phyloP scores from a whole-genome alignment of 1,140 invertebrate genomes.

The Caenorhabditis inopinata region DNA sequence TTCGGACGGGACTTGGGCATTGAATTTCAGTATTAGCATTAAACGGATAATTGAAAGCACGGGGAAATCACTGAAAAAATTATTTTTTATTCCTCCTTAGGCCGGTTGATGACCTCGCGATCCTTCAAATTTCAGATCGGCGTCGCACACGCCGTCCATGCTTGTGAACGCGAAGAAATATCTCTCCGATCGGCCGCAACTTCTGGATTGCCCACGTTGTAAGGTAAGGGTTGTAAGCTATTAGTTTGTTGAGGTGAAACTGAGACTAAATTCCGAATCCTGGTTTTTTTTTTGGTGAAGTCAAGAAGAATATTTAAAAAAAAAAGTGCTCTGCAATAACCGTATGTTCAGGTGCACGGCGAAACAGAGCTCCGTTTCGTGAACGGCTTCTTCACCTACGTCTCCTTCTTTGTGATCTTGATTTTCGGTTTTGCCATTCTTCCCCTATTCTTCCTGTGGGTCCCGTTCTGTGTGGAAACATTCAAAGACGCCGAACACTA shows the following conservation, averaged over 20 bases:
- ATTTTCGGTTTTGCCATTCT: slow-evolving; percentile 53
- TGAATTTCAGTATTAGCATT: too few relatives aligned
- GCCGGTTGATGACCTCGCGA: too few relatives aligned
- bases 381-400: slow-evolving; percentile 52
- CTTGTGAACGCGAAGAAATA: slow-evolving; percentile 62
- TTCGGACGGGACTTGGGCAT: too few relatives aligned
- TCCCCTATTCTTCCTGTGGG: slow-evolving; percentile 62
- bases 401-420: slow-evolving; percentile 57
- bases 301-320: slow-evolving; percentile 8
- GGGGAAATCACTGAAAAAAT: too few relatives aligned
- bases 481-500: slow-evolving; percentile 62
- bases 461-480: slow-evolving; percentile 59
- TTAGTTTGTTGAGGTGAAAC: too few relatives aligned
- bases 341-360: slow-evolving; percentile 53
- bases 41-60: too few relatives aligned
- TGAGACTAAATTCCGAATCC: too few relatives aligned
- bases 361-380: slow-evolving; percentile 57
- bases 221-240: slow-evolving; percentile 46
- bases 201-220: slow-evolving; percentile 59
- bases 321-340: background rate
- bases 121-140: slow-evolving; percentile 49
- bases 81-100: too few relatives aligned
- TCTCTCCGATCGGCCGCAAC: slow-evolving; percentile 57
- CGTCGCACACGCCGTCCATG: slow-evolving; percentile 59
- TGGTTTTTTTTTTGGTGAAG: too few relatives aligned